Evolutionary conservation across 2,797 vertebrate genomes (phyloP).

Genomic region (Caiman crocodilus): DNA sequence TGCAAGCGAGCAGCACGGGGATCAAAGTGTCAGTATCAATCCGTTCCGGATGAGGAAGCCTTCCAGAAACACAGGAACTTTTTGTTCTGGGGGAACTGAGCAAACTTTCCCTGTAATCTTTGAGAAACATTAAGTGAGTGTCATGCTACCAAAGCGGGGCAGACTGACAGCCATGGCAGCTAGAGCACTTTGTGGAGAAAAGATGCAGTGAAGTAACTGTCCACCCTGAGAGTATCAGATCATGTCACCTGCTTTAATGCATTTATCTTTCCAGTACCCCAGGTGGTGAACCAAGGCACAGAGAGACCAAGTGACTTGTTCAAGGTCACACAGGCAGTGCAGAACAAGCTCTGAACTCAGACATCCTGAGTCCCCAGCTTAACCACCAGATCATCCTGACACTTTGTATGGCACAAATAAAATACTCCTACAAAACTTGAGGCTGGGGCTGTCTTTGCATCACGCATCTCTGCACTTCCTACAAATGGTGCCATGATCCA

Average conservation of each 20-base stretch:
- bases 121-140: not conserved
- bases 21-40: not conserved
- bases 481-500: too few relatives aligned
- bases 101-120: not conserved
- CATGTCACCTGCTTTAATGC: too few relatives aligned
- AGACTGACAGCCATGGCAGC: not conserved
- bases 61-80: not conserved
- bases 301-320: too few relatives aligned
- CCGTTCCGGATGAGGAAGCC: rapidly evolving
- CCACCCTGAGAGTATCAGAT: too few relatives aligned
- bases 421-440: too few relatives aligned
- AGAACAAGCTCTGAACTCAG: not conserved
- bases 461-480: too few relatives aligned
- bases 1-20: rapidly evolving
- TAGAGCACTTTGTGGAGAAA: not conserved
- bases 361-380: not conserved
- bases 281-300: too few relatives aligned
- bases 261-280: too few relatives aligned
- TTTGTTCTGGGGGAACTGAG: not conserved
- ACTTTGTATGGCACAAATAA: not conserved
- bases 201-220: too few relatives aligned
- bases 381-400: not conserved
- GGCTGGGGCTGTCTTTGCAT: too few relatives aligned
- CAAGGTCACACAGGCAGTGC: not conserved
- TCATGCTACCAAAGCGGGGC: not conserved